A percentile compares a stretch with the other conserved stretches of the same genome.
Conservation (phyloP, 2,888 invertebrate genomes). For the Sipunculus nudus region DNA sequence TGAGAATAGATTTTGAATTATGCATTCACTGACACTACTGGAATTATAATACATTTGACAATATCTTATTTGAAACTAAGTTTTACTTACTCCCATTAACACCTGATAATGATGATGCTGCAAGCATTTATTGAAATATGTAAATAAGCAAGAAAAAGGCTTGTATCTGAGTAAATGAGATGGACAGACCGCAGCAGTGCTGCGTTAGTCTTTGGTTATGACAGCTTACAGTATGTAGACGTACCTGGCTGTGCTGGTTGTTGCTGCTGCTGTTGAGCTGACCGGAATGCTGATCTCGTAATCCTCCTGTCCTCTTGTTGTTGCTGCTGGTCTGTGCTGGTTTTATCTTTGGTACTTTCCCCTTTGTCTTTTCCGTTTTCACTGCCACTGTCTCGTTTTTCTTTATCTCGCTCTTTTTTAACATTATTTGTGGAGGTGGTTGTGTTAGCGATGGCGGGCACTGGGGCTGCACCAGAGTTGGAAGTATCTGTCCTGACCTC, state of each 20-base stretch:
- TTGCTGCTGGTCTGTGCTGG: conserved; percentile 3
- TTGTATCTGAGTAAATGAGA: too few relatives aligned
- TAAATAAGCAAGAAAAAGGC: too few relatives aligned
- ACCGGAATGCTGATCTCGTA: conserved; percentile 45
- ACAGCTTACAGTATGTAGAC: too few relatives aligned
- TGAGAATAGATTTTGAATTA: too few relatives aligned
- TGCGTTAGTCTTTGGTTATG: conserved; percentile 47
- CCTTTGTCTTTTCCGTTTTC: background rate
- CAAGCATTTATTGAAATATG: too few relatives aligned
- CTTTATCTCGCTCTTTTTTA: conserved; percentile 18
- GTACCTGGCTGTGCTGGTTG: too few relatives aligned
- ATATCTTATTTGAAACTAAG: too few relatives aligned
- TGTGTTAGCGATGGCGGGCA: conserved; percentile 38
- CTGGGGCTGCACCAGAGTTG: background rate
- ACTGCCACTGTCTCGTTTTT: conserved; percentile 13
- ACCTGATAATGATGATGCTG: too few relatives aligned
- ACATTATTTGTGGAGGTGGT: conserved; percentile 42
- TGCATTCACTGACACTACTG: too few relatives aligned
- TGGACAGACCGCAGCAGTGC: too few relatives aligned
- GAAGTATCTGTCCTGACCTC: background rate
- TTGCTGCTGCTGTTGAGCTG: conserved; percentile 69
- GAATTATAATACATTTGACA: too few relatives aligned
- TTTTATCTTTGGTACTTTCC: background rate
- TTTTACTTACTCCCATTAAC: too few relatives aligned
- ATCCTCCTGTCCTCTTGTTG: conserved; percentile 38